Conservation (phyloP, 2,797 vertebrate genomes). For the Platalea minor region DNA sequence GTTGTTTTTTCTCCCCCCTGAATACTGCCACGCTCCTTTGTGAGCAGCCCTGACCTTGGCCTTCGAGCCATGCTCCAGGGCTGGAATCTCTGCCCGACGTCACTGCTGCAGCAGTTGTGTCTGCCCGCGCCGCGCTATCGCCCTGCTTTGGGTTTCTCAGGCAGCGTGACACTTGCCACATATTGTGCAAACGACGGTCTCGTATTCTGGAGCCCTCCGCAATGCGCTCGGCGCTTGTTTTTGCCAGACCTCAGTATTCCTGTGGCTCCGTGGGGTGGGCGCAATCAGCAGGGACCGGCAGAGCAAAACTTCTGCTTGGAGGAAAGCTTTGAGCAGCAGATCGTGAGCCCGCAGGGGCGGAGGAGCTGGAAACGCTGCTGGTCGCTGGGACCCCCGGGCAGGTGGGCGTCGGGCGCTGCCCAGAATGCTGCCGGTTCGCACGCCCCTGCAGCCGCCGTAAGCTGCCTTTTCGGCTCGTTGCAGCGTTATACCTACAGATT, state of each 20-base stretch:
- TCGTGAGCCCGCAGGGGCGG: fast-evolving
- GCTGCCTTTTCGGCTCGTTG: background rate
- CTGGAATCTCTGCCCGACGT: slow-evolving; percentile 34
- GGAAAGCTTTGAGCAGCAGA: fast-evolving
- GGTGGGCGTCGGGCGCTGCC: background rate
- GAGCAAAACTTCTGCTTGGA: background rate
- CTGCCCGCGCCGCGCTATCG: slow-evolving; percentile 70
- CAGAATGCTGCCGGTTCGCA: fast-evolving
- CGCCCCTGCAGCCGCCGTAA: fast-evolving
- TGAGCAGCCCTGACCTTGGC: slow-evolving; percentile 51
- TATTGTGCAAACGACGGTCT: background rate
- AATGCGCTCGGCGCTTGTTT: fast-evolving
- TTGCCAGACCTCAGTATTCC: fast-evolving
- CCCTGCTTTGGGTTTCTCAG: slow-evolving; percentile 61
- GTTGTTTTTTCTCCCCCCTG: slow-evolving; percentile 15
- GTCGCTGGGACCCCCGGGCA: fast-evolving
- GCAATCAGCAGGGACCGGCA: background rate
- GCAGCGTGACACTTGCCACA: background rate
- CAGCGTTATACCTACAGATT: background rate
- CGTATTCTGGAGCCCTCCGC: background rate
- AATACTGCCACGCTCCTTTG: background rate
- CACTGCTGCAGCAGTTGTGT: slow-evolving; percentile 70
- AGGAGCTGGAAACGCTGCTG: background rate
- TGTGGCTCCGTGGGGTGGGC: background rate
- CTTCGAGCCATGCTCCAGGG: background rate